Percentiles rank a stretch among this genome's conserved stretches.
These are phyloP conservation scores for Ceyx melanurus DNA, from an alignment of 2,113 vertebrate species.

Conservation along the genomic window DNA sequence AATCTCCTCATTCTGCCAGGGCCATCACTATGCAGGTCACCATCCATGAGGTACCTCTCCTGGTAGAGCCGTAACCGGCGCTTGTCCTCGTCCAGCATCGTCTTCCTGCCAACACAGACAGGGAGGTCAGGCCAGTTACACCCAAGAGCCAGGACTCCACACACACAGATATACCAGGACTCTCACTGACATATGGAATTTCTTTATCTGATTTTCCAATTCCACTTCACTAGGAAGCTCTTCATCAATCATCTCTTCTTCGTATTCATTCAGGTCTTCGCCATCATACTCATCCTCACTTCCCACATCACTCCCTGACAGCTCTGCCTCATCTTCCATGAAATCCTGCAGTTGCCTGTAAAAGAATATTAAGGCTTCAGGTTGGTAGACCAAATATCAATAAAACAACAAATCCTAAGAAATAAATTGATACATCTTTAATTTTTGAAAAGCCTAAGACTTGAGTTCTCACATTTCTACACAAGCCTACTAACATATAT, in stretches of 20 bases:
- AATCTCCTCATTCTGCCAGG: constrained; percentile 91
- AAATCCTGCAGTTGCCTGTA: constrained; percentile 85
- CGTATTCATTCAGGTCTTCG: constrained; percentile 86
- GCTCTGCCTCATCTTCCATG: constrained; percentile 93
- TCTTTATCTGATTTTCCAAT: constrained; percentile 91
- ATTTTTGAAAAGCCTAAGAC: background rate
- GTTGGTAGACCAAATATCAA: background rate
- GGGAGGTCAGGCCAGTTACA: background rate
- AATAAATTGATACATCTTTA: background rate
- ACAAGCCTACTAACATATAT: background rate
- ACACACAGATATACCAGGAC: background rate
- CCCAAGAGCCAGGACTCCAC: background rate
- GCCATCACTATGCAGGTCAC: constrained; percentile 93
- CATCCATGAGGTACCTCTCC: constrained; percentile 90
- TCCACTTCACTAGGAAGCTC: constrained; percentile 90
- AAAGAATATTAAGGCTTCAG: background rate
- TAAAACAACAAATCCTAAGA: background rate
- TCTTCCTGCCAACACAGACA: constrained; percentile 81
- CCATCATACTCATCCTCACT: constrained; percentile 90
- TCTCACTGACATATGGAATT: constrained; percentile 92
- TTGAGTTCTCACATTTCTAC: background rate
- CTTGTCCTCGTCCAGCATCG: constrained; percentile 92
- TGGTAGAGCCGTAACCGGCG: constrained; percentile 89
- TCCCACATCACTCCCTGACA: constrained; percentile 90
- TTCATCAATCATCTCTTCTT: constrained; percentile 91